Evolutionary conservation across 2,113 vertebrate genomes (phyloP).

Genomic region (Peucedramus taeniatus): DNA sequence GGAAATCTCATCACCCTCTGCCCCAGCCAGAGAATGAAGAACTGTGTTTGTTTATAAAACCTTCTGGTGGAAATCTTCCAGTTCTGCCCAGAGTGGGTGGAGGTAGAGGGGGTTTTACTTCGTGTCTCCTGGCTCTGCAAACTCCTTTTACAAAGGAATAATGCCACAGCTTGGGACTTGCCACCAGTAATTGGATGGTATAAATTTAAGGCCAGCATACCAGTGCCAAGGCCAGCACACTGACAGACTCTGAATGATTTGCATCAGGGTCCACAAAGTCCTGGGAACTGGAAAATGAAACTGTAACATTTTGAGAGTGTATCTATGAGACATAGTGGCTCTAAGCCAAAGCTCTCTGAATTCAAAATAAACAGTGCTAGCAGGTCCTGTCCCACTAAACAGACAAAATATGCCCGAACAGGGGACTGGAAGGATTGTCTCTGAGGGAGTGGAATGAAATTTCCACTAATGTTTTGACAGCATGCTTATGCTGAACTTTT

Average conservation of each 20-base stretch:
- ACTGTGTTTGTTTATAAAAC: neutral
- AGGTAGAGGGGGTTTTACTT: neutral
- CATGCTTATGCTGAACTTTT: neutral
- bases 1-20: neutral
- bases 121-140: neutral
- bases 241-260: neutral
- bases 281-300: conserved; percentile 42
- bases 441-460: neutral
- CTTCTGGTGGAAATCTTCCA: neutral
- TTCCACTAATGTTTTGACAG: neutral
- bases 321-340: neutral
- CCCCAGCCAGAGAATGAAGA: neutral
- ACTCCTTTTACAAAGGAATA: neutral
- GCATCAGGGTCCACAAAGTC: neutral
- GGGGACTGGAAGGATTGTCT: neutral
- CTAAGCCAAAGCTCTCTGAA: conserved; percentile 7
- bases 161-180: neutral
- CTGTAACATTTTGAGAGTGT: neutral
- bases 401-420: neutral
- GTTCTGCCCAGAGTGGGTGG: neutral
- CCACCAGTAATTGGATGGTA: neutral
- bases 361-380: conserved; percentile 25
- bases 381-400: neutral
- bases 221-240: conserved; percentile 10
- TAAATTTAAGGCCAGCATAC: neutral